A percentile compares a stretch with the other conserved stretches of the same genome.
Evolutionary conservation across 2,797 vertebrate species (phyloP).

Genomic region (Rhynchonycteris naso): DNA sequence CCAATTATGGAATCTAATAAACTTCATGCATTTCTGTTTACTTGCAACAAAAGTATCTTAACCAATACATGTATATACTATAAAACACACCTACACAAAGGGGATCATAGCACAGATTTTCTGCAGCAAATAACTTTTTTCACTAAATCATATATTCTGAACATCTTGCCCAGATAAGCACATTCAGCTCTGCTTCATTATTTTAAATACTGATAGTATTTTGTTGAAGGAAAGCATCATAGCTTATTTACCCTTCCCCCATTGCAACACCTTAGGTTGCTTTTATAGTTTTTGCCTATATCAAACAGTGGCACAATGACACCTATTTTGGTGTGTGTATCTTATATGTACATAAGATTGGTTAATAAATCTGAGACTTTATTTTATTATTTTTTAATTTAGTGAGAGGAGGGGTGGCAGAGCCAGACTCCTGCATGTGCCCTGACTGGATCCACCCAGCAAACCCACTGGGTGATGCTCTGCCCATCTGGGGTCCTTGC

Average conservation of each 20-base stretch:
- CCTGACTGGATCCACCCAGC: too few species aligned
- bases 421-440: too few species aligned
- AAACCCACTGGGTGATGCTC: too few species aligned
- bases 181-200: background rate
- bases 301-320: background rate
- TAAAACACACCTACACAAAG: background rate
- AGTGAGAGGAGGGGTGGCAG: too few species aligned
- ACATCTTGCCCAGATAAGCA: slow-evolving; percentile 21
- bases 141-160: background rate
- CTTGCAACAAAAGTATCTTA: slow-evolving; percentile 10
- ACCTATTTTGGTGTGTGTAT: background rate
- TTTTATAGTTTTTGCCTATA: slow-evolving; percentile 2
- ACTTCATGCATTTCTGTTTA: slow-evolving; percentile 19
- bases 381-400: too few species aligned
- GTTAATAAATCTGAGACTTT: slow-evolving; percentile 15
- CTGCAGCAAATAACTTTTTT: background rate
- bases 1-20: background rate
- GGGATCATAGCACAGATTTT: background rate
- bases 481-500: too few species aligned
- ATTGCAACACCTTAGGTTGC: background rate
- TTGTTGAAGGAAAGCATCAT: background rate
- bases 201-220: slow-evolving; percentile 1
- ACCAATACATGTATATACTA: background rate
- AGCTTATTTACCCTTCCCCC: slow-evolving; percentile 20
- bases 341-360: background rate